Base-by-base conservation (phyloP, 2,113 vertebrate genomes). In the Ursus arctos region DNA sequence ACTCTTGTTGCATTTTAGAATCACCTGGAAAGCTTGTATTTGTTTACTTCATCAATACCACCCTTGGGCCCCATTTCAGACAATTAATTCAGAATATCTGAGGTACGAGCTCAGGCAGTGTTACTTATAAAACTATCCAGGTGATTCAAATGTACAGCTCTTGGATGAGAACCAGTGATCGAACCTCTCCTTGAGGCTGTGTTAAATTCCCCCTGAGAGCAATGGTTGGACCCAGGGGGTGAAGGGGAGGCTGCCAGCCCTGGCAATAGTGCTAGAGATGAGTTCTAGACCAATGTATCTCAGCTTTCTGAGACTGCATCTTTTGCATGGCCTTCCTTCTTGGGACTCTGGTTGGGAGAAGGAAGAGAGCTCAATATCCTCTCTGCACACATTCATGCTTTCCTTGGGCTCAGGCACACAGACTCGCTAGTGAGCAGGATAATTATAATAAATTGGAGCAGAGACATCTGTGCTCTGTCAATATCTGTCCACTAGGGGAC, bases 171-270 rank as follows among this genome's bases (percentile, higher is more conserved):
- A 22, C 33, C 19, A 55, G 21, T 13, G 9, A 55, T 47, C 7
- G 7, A n/a, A 14, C 7, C 26, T 21, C 18, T 26, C 2, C 7
- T 33, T 12, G 6, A 71, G 14, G 12, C 33, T 65, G 33, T 2
- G 10, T 71, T 79, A 85, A n/a, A 11, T 11, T 8, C 11, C 4
- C 1, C 0, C n/a, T 28, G 33, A 86, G 31, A 49, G 14, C 8
- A 10, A 6, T 22, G 19, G 3, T 7, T 51, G 18, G 9, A 4
- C 12, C 11, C 1, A 0, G 10, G 15, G 15, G 71, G 10, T 53
- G 63, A 8, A 91, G 7, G 3, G 15, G 18, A 53, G 26, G 26
- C 12, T 55, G 13, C 4, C 22, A 49, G 24, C 11, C 12, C 22
- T 51, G n/a, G 51, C 19, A 10, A 22, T 3, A 26, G 24, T 13